A percentile compares a stretch with the other conserved stretches of the same genome.
Conservation (phyloP, 2,888 invertebrate species). For the Cheilosia soror region DNA sequence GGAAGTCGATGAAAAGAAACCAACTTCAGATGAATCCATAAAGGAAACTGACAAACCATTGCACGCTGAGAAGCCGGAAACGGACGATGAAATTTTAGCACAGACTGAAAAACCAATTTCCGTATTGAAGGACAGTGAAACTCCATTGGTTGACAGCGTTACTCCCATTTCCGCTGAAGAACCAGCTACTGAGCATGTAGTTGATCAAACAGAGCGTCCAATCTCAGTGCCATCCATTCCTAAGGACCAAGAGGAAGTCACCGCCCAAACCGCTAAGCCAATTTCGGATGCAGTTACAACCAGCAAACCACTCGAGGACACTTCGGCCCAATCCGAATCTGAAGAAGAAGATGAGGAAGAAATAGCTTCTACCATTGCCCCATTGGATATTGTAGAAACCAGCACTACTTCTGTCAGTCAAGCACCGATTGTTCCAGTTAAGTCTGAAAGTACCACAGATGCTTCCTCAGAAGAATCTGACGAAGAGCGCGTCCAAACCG, state of each 20-base stretch:
- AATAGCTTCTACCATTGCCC: conserved; percentile 61
- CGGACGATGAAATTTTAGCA: background rate
- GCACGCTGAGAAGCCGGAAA: conserved; percentile 6
- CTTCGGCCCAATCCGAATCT: conserved; percentile 35
- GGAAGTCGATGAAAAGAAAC: conserved; percentile 45
- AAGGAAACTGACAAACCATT: conserved; percentile 45
- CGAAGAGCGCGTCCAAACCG: conserved; percentile 50
- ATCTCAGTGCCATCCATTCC: background rate
- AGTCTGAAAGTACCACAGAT: conserved; percentile 19
- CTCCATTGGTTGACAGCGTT: background rate
- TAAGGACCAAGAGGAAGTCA: conserved; percentile 22
- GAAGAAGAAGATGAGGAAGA: conserved; percentile 45
- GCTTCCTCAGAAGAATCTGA: conserved; percentile 45
- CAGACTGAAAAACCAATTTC: conserved; percentile 21
- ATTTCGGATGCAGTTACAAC: conserved; percentile 10
- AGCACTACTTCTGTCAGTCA: conserved; percentile 15
- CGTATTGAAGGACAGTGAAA: conserved; percentile 19
- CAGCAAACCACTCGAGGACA: conserved; percentile 56
- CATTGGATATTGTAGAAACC: conserved; percentile 48
- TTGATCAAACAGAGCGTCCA: conserved; percentile 22
- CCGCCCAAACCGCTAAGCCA: background rate
- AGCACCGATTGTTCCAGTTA: background rate
- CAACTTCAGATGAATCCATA: conserved; percentile 64
- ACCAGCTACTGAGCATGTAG: conserved; percentile 5
- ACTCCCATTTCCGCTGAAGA: background rate